phyloP scores from a whole-genome alignment of 1,140 invertebrate genomes.

The Harpegnathos saltator region DNA sequence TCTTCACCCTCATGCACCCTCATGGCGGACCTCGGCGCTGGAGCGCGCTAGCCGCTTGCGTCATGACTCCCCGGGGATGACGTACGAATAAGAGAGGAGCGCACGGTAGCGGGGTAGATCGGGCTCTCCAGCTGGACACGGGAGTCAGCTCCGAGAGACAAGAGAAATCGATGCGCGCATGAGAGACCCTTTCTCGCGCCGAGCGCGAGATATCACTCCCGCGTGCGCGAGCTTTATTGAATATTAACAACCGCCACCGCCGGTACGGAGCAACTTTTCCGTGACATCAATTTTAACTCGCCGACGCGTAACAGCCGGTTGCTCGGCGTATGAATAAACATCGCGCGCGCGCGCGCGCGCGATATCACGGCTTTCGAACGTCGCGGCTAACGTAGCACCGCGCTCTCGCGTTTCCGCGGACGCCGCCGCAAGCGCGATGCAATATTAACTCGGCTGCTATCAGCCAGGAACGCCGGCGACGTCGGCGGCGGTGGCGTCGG shows the following conservation, averaged over 20 bases:
- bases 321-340: conserved; percentile 45
- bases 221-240: not conserved
- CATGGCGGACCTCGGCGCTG: too few species aligned
- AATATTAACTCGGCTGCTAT: conserved; percentile 30
- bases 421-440: not conserved
- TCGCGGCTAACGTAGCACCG: conserved; percentile 9
- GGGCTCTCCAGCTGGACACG: too few species aligned
- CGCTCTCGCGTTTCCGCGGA: not conserved
- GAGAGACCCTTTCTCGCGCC: too few species aligned
- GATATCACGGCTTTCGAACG: conserved; percentile 25
- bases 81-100: too few species aligned
- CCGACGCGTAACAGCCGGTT: not conserved
- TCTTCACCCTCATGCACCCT: too few species aligned
- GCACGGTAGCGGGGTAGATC: too few species aligned
- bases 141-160: too few species aligned
- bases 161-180: too few species aligned
- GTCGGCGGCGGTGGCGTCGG: not conserved
- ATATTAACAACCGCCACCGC: conserved; percentile 10
- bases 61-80: too few species aligned
- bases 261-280: conserved; percentile 29
- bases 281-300: conserved; percentile 11
- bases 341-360: too few species aligned
- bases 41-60: too few species aligned
- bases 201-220: too few species aligned
- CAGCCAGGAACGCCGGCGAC: not conserved